Evolutionary conservation across 2,797 vertebrate species (phyloP).

Genomic region (Selene dorsalis): DNA sequence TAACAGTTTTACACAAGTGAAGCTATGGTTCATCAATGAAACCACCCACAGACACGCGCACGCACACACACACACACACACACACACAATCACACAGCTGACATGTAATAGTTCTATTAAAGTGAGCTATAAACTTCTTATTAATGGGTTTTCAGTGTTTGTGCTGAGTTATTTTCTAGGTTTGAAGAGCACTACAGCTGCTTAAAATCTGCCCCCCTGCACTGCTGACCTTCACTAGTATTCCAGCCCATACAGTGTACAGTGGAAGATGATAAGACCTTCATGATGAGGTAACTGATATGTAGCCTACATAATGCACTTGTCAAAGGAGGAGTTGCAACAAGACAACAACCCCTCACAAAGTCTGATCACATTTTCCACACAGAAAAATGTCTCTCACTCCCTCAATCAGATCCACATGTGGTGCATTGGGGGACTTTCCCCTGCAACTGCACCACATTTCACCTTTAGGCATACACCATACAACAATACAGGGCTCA

Average conservation of each 20-base stretch:
- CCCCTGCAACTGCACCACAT: conserved; percentile 15
- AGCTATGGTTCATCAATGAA: conserved; percentile 13
- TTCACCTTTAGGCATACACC: background rate
- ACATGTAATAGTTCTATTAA: background rate
- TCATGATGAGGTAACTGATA: background rate
- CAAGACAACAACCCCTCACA: conserved; percentile 10
- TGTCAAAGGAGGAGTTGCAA: background rate
- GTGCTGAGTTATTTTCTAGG: no score
- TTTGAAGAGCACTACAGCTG: background rate
- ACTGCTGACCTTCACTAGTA: background rate
- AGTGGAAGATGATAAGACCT: background rate
- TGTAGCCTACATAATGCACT: background rate
- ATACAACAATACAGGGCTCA: background rate
- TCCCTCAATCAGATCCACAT: conserved; percentile 14
- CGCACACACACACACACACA: no score
- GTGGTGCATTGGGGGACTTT: conserved; percentile 44
- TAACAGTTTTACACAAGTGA: background rate
- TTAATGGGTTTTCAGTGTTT: no score
- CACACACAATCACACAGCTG: background rate
- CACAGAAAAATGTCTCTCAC: conserved; percentile 1
- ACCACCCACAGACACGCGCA: no score
- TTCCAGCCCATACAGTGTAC: background rate
- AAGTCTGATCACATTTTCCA: conserved; percentile 47
- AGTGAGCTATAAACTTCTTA: no score
- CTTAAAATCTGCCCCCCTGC: background rate